Base-by-base conservation (phyloP, 2,797 vertebrate species). In the Labroides dimidiatus region DNA sequence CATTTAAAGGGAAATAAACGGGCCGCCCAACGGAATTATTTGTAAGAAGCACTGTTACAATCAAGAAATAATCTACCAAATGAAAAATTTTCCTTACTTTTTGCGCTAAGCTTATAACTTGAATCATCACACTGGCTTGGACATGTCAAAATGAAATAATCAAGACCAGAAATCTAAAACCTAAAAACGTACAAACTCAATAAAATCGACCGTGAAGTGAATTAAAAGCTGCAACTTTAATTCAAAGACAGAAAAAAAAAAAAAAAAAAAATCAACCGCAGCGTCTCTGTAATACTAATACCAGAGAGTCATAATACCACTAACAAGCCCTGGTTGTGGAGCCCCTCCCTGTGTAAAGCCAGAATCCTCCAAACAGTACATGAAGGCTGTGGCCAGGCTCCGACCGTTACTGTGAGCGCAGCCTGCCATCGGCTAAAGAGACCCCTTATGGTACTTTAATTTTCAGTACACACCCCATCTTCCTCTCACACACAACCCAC, bases 371-470 rank as follows among this genome's bases (percentile, higher is more conserved):
- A 73, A 66, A 69, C 42, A 53, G 30, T 13, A 37, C 36, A 20
- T 12, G 54, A 56, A 72, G 63, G 49, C 81, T 74, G 75, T 43
- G 79, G 75, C 76, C 70, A 68, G 66, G 49, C 59, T 64, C 62
- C 20, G 37, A 87, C 89, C 82, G 80, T 90, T 87, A 77, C 76
- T 75, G 81, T 62, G 69, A 84, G 68, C 66, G 67, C 51, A 72
- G 64, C 77, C 66, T 69, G 66, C 76, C 49, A 61, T 69, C 69
- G 66, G 87, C 86, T 85, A 76, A 87, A 83, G 79, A 82, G 71
- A 72, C 69, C 78, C 91, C 89, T 88, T 92, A 90, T 93, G 89
- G 84, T 78, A 77, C 79, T 83, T 85, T 82, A 87, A 87, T 90
- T 91, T 88, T 87, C 86, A 72, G 84, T 65, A 45, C 54, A 14